A percentile compares a stretch with the other conserved stretches of the same genome.
phyloP scores from a whole-genome alignment of 2,888 invertebrate species.

The Petrolisthes cinctipes region DNA sequence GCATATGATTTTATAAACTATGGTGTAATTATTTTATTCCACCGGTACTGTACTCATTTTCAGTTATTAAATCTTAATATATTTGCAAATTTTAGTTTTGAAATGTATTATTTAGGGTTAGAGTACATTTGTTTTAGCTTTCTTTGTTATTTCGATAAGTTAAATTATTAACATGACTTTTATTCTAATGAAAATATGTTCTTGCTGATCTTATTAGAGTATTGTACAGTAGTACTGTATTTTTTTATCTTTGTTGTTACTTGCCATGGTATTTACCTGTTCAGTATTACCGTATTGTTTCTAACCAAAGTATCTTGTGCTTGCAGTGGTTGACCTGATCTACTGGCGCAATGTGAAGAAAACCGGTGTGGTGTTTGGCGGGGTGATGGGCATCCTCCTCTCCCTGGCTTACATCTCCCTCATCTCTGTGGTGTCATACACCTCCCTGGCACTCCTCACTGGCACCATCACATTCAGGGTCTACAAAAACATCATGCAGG shows the following conservation, averaged over 20 bases:
- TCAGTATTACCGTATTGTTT: neutral
- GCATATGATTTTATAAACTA: no score
- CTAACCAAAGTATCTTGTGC: neutral
- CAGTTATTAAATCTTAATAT: no score
- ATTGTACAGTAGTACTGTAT: neutral
- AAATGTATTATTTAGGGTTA: no score
- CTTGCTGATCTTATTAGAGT: neutral
- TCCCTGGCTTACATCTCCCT: slow-evolving; percentile 95
- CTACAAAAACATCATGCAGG: slow-evolving; percentile 94
- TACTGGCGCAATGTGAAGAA: slow-evolving; percentile 98
- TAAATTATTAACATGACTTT: neutral
- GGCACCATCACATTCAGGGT: slow-evolving; percentile 94
- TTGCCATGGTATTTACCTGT: neutral
- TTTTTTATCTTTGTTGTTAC: neutral
- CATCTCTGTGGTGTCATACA: slow-evolving; percentile 94
- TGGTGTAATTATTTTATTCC: no score
- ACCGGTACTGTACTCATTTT: no score
- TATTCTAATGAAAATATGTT: neutral
- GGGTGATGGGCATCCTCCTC: slow-evolving; percentile 87
- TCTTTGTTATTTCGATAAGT: no score
- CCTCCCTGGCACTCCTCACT: slow-evolving; percentile 85
- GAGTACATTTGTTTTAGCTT: no score
- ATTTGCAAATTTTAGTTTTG: no score
- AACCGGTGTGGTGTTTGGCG: slow-evolving; percentile 93
- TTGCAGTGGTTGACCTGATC: slow-evolving; percentile 79